phyloP scores from a whole-genome alignment of 2,888 invertebrate species.

The Amblyjoppa proteus region DNA sequence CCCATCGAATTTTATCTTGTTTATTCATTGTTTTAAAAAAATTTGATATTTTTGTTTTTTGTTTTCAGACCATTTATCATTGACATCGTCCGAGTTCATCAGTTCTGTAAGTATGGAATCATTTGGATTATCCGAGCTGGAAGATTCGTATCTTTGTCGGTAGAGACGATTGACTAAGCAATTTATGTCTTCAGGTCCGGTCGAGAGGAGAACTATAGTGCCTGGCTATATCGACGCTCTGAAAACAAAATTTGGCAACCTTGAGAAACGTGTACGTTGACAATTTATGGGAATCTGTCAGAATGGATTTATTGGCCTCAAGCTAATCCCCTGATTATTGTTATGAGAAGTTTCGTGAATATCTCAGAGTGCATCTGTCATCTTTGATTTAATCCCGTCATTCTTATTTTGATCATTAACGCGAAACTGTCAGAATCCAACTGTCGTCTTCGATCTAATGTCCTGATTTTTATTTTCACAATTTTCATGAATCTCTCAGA shows the following conservation, averaged over 20 bases:
- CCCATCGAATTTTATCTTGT: not conserved
- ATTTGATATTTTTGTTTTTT: not conserved
- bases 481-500: too few relatives aligned
- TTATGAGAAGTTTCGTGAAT: not conserved
- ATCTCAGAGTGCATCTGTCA: not conserved
- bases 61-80: slow-evolving; percentile 84
- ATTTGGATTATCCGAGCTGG: not conserved
- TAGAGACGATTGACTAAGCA: not conserved
- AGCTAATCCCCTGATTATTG: not conserved
- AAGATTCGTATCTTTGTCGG: not conserved
- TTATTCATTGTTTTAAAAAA: not conserved
- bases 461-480: too few relatives aligned
- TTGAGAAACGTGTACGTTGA: slow-evolving; percentile 84
- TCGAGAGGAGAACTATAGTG: slow-evolving; percentile 80
- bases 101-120: slow-evolving; percentile 82
- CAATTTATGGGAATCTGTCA: slow-evolving; percentile 54
- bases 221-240: slow-evolving; percentile 86
- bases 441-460: too few relatives aligned
- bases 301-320: not conserved
- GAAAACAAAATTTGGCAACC: slow-evolving; percentile 84
- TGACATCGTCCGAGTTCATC: slow-evolving; percentile 85
- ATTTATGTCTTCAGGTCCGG: slow-evolving; percentile 74
- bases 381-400: too few relatives aligned
- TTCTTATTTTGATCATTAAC: too few relatives aligned
- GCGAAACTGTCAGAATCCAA: too few relatives aligned